Percentiles rank a stretch among this genome's conserved stretches.
phyloP scores from a whole-genome alignment of 2,888 invertebrate genomes.

The Tetragonula carbonaria region DNA sequence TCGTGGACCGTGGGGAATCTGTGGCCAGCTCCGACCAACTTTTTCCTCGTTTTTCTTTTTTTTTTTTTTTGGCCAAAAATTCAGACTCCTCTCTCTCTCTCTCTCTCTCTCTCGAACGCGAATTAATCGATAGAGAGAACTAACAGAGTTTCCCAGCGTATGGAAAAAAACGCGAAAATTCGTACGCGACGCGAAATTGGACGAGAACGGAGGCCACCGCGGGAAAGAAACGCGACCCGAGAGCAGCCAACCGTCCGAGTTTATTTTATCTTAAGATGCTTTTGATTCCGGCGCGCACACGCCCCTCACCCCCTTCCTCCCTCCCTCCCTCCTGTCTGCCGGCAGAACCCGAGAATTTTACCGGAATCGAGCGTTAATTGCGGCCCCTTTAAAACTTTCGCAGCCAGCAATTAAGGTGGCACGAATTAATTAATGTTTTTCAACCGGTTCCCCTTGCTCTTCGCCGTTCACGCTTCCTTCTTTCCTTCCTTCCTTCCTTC shows the following conservation, averaged over 20 bases:
- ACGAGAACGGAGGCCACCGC: background rate
- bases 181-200: background rate
- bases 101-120: background rate
- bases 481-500: background rate
- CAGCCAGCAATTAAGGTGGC: constrained; percentile 60
- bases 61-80: background rate
- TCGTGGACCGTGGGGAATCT: constrained; percentile 30
- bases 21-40: background rate
- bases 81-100: background rate
- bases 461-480: background rate
- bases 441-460: constrained; percentile 8
- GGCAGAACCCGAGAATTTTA: constrained; percentile 44
- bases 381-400: constrained; percentile 65
- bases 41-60: background rate
- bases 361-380: constrained; percentile 68
- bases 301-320: too few species aligned
- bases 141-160: too few species aligned
- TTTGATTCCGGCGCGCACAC: constrained; percentile 4
- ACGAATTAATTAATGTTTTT: constrained; percentile 68
- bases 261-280: constrained; percentile 11
- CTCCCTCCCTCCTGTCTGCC: background rate
- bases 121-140: background rate
- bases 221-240: background rate
- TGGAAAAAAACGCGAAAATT: background rate
- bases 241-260: background rate